phyloP scores from a whole-genome alignment of 2,888 invertebrate genomes.

The Diadegma fenestrale region DNA sequence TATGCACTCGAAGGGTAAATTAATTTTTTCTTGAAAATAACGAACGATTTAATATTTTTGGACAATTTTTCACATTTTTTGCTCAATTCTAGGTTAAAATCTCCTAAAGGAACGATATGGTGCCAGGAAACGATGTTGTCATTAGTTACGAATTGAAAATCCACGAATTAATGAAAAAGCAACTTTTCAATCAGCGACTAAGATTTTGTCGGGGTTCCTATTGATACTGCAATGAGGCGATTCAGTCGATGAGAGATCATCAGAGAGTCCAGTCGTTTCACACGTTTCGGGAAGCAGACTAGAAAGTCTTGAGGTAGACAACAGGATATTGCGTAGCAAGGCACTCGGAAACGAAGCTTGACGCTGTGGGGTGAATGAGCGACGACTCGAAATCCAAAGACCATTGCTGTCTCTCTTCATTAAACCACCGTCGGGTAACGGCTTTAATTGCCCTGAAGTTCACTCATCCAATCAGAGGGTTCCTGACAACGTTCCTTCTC shows the following conservation, averaged over 20 bases:
- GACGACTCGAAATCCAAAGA: conserved; percentile 7
- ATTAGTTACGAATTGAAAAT: background rate
- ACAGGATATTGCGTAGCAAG: conserved; percentile 13
- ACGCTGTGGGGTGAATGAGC: background rate
- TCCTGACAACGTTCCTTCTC: conserved; percentile 5
- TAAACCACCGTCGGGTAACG: conserved; percentile 9
- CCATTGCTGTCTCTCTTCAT: conserved; percentile 8
- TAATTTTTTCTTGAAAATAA: too few species aligned
- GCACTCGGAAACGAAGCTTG: conserved; percentile 14
- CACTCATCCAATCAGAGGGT: conserved; percentile 14
- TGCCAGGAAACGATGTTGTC: too few species aligned
- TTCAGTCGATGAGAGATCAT: background rate
- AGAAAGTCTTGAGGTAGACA: background rate
- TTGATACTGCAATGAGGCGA: background rate
- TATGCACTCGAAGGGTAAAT: too few species aligned
- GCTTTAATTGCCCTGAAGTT: conserved; percentile 15
- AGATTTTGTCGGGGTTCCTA: background rate
- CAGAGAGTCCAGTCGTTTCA: background rate
- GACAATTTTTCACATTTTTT: too few species aligned
- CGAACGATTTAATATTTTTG: too few species aligned
- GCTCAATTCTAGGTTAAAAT: too few species aligned
- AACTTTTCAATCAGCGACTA: background rate
- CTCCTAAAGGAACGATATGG: too few species aligned
- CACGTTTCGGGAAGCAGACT: background rate
- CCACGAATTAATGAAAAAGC: background rate